These are phyloP conservation scores for Drosophila neotestacea DNA, from an alignment of 2,888 invertebrate genomes.

Conservation along the genomic window DNA sequence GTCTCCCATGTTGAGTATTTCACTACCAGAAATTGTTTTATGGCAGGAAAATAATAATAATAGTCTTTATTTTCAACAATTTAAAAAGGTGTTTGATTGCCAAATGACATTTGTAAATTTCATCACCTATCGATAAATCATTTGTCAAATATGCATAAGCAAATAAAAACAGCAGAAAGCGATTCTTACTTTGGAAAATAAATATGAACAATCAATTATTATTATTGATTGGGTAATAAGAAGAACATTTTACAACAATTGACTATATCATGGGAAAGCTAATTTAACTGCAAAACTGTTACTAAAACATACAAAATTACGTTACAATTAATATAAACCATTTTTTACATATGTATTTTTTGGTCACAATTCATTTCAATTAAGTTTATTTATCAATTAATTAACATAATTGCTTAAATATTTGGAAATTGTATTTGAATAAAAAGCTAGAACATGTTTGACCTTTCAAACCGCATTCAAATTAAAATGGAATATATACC, in stretches of 20 bases:
- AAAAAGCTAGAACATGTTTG: not conserved
- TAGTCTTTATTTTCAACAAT: conserved; percentile 34
- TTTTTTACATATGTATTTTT: too few species aligned
- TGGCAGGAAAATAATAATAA: conserved; percentile 41
- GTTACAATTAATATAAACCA: too few species aligned
- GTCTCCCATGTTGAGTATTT: conserved; percentile 38
- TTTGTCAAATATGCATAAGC: not conserved
- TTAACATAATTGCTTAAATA: not conserved
- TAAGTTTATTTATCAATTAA: not conserved
- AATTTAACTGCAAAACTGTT: not conserved
- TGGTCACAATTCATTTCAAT: too few species aligned
- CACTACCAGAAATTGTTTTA: conserved; percentile 45
- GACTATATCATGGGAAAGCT: too few species aligned
- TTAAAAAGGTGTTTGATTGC: conserved; percentile 6
- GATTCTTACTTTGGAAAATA: not conserved
- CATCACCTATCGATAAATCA: conserved; percentile 22
- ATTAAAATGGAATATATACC: not conserved
- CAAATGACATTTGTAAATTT: conserved; percentile 35
- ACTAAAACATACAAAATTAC: not conserved
- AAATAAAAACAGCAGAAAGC: not conserved
- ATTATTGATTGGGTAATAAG: not conserved
- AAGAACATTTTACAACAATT: not conserved
- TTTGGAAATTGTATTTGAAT: not conserved
- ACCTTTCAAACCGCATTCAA: not conserved
- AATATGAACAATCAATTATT: not conserved